Percentiles rank a stretch among this genome's conserved stretches.
Conservation (phyloP, 2,888 invertebrate species). For the Herminia tarsipennalis region DNA sequence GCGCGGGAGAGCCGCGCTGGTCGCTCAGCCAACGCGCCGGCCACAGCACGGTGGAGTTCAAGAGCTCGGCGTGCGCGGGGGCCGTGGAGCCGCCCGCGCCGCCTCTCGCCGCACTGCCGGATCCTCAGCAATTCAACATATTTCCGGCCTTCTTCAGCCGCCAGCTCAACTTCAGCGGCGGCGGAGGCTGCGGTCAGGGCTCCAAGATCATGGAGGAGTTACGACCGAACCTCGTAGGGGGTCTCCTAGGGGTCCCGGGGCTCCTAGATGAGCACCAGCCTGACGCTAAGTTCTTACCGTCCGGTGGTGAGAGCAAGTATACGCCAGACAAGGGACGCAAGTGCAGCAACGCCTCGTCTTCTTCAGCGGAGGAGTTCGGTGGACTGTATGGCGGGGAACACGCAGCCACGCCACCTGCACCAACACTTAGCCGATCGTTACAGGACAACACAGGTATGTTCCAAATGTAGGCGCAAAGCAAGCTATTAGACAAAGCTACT, state of each 20-base stretch:
- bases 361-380: constrained; percentile 95
- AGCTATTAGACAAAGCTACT: no score
- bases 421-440: constrained; percentile 80
- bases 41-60: constrained; percentile 94
- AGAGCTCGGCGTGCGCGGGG: constrained; percentile 90
- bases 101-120: constrained; percentile 86
- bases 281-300: constrained; percentile 84
- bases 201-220: constrained; percentile 94
- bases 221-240: constrained; percentile 92
- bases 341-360: constrained; percentile 91
- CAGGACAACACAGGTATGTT: constrained; percentile 86
- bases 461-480: no score
- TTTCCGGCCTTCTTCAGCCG: constrained; percentile 96
- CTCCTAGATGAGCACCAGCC: constrained; percentile 91
- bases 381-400: constrained; percentile 92
- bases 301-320: constrained; percentile 84
- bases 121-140: constrained; percentile 95
- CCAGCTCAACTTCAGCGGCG: constrained; percentile 92
- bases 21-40: constrained; percentile 78
- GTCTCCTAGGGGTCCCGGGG: constrained; percentile 91
- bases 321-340: constrained; percentile 87
- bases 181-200: constrained; percentile 89
- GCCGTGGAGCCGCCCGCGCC: constrained; percentile 82
- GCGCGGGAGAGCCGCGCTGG: constrained; percentile 79
- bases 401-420: constrained; percentile 89